These are phyloP conservation scores for Cydia splendana DNA, from an alignment of 1,140 invertebrate species.

Conservation along the genomic window DNA sequence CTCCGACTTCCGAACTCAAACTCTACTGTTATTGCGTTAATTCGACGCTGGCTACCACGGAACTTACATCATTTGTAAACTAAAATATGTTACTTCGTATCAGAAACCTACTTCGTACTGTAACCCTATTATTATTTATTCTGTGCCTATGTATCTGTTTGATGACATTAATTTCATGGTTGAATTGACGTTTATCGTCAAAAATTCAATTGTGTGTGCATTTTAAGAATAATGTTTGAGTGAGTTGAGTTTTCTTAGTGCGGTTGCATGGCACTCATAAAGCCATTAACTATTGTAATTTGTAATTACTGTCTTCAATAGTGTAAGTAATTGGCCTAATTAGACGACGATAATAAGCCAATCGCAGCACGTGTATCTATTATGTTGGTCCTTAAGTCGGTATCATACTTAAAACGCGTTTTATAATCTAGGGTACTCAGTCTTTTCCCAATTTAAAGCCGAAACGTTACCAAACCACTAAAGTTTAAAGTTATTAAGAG, in stretches of 20 bases:
- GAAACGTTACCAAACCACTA: no score
- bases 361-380: neutral
- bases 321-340: neutral
- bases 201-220: neutral
- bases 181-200: no score
- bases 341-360: neutral
- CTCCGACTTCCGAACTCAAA: slow-evolving; percentile 84
- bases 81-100: no score
- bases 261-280: neutral
- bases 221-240: neutral
- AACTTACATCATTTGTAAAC: no score
- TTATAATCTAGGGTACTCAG: no score
- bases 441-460: no score
- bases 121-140: no score
- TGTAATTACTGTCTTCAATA: neutral
- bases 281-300: neutral
- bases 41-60: neutral
- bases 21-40: slow-evolving; percentile 84
- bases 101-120: no score
- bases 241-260: neutral
- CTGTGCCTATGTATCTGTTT: no score
- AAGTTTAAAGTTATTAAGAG: no score
- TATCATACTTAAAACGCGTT: neutral
- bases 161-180: no score
- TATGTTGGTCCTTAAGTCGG: neutral